Conservation (phyloP, 2,888 invertebrate species). For the Lomographa bimaculata region DNA sequence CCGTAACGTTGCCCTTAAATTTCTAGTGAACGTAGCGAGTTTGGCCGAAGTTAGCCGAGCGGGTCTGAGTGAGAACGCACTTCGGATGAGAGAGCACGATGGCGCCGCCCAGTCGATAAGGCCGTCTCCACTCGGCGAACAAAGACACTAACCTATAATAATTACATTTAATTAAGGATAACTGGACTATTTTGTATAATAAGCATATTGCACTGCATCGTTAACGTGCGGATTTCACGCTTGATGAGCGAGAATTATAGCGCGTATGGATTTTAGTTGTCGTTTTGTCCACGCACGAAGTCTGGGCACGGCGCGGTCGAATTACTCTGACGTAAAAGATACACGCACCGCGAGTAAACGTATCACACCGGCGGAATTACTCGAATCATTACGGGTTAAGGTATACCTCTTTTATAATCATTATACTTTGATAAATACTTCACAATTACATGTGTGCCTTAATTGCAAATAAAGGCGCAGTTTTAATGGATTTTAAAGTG, state of each 20-base stretch:
- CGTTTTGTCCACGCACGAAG: slow-evolving; percentile 5
- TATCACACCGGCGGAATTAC: slow-evolving; percentile 2
- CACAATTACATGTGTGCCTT: background rate
- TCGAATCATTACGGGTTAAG: slow-evolving; percentile 8
- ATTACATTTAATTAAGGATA: slow-evolving; percentile 81
- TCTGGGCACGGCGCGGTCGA: background rate
- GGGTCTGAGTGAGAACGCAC: slow-evolving; percentile 55
- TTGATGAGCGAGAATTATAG: slow-evolving; percentile 38
- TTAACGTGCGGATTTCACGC: slow-evolving; percentile 47
- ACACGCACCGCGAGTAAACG: slow-evolving; percentile 13
- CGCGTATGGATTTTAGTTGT: slow-evolving; percentile 23
- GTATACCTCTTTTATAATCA: slow-evolving; percentile 2
- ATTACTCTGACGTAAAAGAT: slow-evolving; percentile 13
- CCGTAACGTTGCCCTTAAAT: slow-evolving; percentile 78
- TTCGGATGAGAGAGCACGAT: slow-evolving; percentile 62
- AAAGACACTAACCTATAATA: slow-evolving; percentile 83
- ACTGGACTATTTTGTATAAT: slow-evolving; percentile 70
- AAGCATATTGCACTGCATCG: slow-evolving; percentile 61
- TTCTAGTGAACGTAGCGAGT: slow-evolving; percentile 61
- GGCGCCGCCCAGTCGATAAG: slow-evolving; percentile 84
- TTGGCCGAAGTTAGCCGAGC: slow-evolving; percentile 55
- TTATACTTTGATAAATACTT: slow-evolving; percentile 7
- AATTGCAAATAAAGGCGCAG: slow-evolving; percentile 3
- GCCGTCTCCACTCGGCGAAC: slow-evolving; percentile 78
- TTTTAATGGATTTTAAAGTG: slow-evolving; percentile 20